phyloP scores from a whole-genome alignment of 2,888 invertebrate species.

The Macaria notata region DNA sequence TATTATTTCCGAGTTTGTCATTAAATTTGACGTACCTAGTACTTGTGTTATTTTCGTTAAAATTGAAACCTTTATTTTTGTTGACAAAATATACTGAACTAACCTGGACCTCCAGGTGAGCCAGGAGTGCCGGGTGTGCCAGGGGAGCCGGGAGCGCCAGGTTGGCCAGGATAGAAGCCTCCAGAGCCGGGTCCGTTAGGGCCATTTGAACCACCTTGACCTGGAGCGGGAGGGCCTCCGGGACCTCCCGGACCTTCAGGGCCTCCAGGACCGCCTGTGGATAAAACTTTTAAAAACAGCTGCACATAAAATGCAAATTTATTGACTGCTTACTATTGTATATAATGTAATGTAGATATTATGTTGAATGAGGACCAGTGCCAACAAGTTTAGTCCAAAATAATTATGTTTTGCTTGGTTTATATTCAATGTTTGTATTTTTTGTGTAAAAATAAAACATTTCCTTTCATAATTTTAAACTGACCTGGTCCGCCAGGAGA shows the following conservation, averaged over 20 bases:
- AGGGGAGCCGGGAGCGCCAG: constrained; percentile 29
- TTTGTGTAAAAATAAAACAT: not conserved
- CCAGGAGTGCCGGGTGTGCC: constrained; percentile 33
- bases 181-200: constrained; percentile 35
- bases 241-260: constrained; percentile 30
- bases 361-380: too few species aligned
- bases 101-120: constrained; percentile 41
- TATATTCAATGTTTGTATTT: too few species aligned
- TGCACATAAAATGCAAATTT: too few species aligned
- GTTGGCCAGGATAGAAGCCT: constrained; percentile 42
- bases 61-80: too few species aligned
- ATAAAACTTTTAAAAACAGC: too few species aligned
- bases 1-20: too few species aligned
- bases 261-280: constrained; percentile 39
- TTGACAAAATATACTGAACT: not conserved
- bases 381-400: too few species aligned
- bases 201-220: constrained; percentile 35
- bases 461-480: not conserved
- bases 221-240: constrained; percentile 12
- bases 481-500: constrained; percentile 42
- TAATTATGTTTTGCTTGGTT: too few species aligned
- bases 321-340: too few species aligned
- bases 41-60: too few species aligned
- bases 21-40: too few species aligned
- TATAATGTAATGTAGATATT: too few species aligned